phyloP scores from a whole-genome alignment of 2,888 invertebrate species.

The Ceramica pisi region DNA sequence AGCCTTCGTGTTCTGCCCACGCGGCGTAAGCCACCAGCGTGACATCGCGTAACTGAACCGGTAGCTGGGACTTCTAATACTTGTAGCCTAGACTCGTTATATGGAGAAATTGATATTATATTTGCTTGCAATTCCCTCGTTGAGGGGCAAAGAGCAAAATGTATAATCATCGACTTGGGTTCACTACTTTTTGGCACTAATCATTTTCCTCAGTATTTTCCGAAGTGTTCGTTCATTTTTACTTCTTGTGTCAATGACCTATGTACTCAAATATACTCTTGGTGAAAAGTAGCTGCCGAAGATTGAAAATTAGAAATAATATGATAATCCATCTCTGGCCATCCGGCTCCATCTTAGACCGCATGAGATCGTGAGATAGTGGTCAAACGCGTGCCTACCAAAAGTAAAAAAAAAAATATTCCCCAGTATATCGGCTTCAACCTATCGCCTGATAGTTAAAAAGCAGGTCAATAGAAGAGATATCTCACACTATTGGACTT shows the following conservation, averaged over 20 bases:
- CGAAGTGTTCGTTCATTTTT: neutral
- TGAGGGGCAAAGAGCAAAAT: neutral
- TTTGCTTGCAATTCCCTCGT: neutral
- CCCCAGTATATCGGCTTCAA: no score
- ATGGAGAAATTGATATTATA: neutral
- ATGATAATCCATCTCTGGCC: no score
- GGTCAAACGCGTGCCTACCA: no score
- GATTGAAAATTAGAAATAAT: neutral
- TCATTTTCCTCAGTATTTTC: neutral
- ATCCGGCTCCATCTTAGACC: no score
- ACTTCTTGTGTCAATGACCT: neutral
- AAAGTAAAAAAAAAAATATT: no score
- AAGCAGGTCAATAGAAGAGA: neutral
- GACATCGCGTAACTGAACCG: slow-evolving; percentile 54
- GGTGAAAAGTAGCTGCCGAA: neutral
- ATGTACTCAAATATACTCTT: neutral
- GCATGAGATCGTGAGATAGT: no score
- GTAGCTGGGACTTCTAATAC: slow-evolving; percentile 37
- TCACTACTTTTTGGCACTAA: no score
- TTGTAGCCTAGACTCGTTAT: slow-evolving; percentile 14
- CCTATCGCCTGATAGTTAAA: no score
- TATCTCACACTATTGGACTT: slow-evolving; percentile 2
- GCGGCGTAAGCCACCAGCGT: slow-evolving; percentile 30
- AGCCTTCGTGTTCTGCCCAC: slow-evolving; percentile 39
- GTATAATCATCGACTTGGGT: no score